Evolutionary conservation across 2,888 invertebrate genomes (phyloP), one percentile per base, ranked within the genome.

Genomic region (Pandemis heparana): DNA sequence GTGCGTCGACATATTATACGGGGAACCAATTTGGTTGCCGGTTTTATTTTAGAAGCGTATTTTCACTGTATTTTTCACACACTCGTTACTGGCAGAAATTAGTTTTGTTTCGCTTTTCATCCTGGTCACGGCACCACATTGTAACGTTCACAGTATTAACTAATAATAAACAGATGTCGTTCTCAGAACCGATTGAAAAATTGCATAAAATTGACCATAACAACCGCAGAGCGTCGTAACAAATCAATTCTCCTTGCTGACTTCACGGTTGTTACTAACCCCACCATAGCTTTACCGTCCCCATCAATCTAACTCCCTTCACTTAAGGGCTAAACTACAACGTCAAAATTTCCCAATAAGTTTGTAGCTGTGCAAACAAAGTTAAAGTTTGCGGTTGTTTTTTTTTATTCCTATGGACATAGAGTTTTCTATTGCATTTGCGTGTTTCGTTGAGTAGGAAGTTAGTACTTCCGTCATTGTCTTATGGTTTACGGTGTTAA

Each of bases 191-290:
- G 60, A 77, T 75, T 60, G 75, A 78, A 83, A 18, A 83, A 81
- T 76, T 80, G 80, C 81, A 80, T 81, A 79, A 84, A 85, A 80
- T 83, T 68, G 68, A 75, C 79, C 79, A 78, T 80, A 79, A 78
- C 53, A 76, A 78, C 81, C 79, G 80, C 76, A 80, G 83, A 82
- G 77, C 64, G 74, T 82, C 82, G 81, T 82, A 80, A 79, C 86
- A n/a, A 86, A 87, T 67, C 77, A 79, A 86, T 87, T 86, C 79
- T 78, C 75, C 73, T 77, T 77, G 75, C 71, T 76, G 71, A 70
- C 79, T 81, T 81, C 79, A 79, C 73, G 77, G 78, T 77, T 76
- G 72, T 75, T 79, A 74, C 74, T 38, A 71, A 53, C 12, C 32
- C 74, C 23, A 65, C 39, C 51, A 32, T 70, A 61, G 18, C 23